These are phyloP conservation scores for Lagopus muta DNA, from an alignment of 2,113 vertebrate genomes.

Conservation along the genomic window DNA sequence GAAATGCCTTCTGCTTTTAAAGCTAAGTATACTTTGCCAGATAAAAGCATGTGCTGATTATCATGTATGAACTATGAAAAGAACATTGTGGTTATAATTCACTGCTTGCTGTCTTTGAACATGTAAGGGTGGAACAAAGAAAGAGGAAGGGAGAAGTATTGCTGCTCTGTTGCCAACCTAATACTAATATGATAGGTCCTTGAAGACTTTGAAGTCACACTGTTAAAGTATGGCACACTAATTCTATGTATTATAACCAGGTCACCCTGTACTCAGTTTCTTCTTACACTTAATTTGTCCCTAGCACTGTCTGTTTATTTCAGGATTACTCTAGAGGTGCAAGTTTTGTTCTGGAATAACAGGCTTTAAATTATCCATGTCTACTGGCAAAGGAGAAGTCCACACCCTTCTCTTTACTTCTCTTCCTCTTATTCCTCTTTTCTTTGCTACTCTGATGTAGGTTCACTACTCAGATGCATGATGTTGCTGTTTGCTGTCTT, in stretches of 20 bases:
- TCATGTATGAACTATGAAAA: not conserved
- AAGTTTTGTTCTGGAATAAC: not conserved
- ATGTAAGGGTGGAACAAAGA: not conserved
- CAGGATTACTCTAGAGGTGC: not conserved
- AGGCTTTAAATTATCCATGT: not conserved
- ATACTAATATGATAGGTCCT: not conserved
- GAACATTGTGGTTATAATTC: not conserved
- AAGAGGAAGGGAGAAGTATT: not conserved
- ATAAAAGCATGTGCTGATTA: not conserved
- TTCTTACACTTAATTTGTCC: fast-evolving
- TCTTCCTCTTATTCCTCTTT: not conserved
- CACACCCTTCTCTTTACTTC: not conserved
- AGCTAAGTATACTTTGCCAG: not conserved
- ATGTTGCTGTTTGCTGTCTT: not conserved
- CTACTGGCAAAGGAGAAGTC: not conserved
- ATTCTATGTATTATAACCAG: fast-evolving
- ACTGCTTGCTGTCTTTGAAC: not conserved
- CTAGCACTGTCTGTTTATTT: not conserved
- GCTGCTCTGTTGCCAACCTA: not conserved
- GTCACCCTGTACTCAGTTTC: not conserved
- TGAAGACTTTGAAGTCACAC: not conserved
- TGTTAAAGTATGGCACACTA: not conserved
- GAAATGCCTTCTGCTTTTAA: constrained; percentile 2
- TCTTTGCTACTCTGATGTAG: not conserved
- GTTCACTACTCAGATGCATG: not conserved